These are phyloP conservation scores for Dipodomys stephensi DNA, from an alignment of 2,113 vertebrate species.

Conservation along the genomic window DNA sequence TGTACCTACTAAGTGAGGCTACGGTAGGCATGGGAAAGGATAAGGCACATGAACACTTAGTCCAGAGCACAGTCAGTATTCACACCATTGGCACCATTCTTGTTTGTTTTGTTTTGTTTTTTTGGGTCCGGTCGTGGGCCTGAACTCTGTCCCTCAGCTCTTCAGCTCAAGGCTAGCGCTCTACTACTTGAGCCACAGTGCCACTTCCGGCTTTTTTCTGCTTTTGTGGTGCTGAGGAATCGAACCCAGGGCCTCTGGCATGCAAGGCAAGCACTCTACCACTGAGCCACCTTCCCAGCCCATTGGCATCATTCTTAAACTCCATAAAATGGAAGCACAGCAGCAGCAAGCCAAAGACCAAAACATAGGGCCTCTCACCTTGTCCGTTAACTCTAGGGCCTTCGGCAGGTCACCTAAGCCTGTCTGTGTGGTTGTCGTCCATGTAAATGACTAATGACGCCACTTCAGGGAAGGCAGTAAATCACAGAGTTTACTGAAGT, in stretches of 20 bases:
- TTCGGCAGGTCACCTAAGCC: not conserved
- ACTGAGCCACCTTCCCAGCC: too few relatives aligned
- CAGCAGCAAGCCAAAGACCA: not conserved
- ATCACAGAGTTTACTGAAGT: not conserved
- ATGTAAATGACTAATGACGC: not conserved
- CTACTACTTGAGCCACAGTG: too few relatives aligned
- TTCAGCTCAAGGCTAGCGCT: too few relatives aligned
- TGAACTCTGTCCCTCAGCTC: too few relatives aligned
- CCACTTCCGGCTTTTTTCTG: too few relatives aligned
- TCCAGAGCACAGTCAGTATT: not conserved
- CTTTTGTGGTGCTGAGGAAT: too few relatives aligned
- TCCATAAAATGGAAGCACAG: not conserved
- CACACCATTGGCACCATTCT: rapidly evolving
- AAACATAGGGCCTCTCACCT: not conserved
- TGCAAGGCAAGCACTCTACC: too few relatives aligned
- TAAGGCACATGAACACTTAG: not conserved
- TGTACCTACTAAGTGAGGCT: not conserved
- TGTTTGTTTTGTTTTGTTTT: too few relatives aligned
- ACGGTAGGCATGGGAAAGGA: not conserved
- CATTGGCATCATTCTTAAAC: too few relatives aligned
- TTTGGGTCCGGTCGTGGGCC: too few relatives aligned
- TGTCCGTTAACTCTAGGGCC: not conserved
- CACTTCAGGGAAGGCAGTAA: not conserved
- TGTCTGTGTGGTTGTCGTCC: not conserved
- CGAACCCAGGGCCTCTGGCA: too few relatives aligned